A percentile compares a stretch with the other conserved stretches of the same genome.
Conservation (phyloP, 2,797 vertebrate genomes). For the Urophycis tenuis region DNA sequence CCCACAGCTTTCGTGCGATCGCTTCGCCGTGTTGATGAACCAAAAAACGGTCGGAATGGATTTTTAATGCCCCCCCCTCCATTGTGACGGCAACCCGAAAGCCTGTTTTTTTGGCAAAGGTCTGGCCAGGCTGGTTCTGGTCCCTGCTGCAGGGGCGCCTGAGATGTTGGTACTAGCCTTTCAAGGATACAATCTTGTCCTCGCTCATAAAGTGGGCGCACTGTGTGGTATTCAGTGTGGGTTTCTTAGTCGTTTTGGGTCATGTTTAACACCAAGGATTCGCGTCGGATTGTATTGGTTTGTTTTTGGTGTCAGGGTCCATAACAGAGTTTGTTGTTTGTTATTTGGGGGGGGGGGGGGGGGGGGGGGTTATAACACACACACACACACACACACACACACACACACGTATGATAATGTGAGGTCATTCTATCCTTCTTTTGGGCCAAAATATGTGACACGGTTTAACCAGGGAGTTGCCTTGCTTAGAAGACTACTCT, state of each 20-base stretch:
- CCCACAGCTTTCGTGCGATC: too few species aligned
- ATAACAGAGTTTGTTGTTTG: background rate
- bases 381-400: background rate
- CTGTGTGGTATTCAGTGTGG: background rate
- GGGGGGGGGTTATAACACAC: too few species aligned
- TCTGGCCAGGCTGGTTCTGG: constrained; percentile 58
- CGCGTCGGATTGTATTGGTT: background rate
- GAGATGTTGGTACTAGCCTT: constrained; percentile 61
- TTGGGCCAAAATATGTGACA: background rate
- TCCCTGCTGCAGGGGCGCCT: constrained; percentile 35
- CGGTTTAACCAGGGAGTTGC: background rate
- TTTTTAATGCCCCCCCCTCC: constrained; percentile 21
- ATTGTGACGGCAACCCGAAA: constrained; percentile 46
- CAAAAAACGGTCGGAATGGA: constrained; percentile 26
- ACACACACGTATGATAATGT: background rate
- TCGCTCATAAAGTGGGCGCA: background rate
- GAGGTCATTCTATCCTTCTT: background rate
- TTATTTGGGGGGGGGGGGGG: too few species aligned
- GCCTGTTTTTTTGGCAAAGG: constrained; percentile 59
- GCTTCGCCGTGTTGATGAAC: too few species aligned
- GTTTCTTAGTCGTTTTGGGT: background rate
- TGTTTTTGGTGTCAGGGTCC: background rate
- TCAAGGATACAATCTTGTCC: constrained; percentile 47
- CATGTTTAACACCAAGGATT: background rate
- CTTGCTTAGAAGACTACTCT: background rate